Percentiles rank a stretch among this genome's conserved stretches.
These are phyloP conservation scores for Orthonyx spaldingii DNA, from an alignment of 2,113 vertebrate genomes.

Conservation along the genomic window DNA sequence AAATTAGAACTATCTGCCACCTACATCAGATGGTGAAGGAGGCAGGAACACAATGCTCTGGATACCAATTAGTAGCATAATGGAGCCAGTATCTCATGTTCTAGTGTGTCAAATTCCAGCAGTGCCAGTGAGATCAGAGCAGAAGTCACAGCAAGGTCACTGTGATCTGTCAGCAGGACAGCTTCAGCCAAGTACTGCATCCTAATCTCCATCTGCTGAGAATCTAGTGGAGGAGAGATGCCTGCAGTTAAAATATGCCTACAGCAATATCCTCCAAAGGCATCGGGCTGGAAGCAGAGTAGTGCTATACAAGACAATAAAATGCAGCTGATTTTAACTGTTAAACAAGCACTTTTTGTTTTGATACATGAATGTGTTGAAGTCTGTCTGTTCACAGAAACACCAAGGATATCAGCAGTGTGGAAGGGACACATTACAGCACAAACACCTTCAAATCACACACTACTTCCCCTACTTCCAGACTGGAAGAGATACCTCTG, in stretches of 20 bases:
- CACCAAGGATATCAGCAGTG: neutral
- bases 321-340: neutral
- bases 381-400: neutral
- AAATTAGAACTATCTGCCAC: slow-evolving; percentile 38
- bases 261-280: neutral
- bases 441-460: neutral
- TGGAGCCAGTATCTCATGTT: slow-evolving; percentile 45
- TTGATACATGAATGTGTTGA: neutral
- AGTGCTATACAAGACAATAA: neutral
- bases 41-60: slow-evolving; percentile 55
- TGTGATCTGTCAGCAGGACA: neutral
- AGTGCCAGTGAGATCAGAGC: slow-evolving; percentile 52
- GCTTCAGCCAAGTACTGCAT: slow-evolving; percentile 26
- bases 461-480: neutral
- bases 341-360: neutral
- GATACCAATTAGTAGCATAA: slow-evolving; percentile 50
- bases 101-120: slow-evolving; percentile 55
- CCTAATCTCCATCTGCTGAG: slow-evolving; percentile 5
- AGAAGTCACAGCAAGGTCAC: slow-evolving; percentile 57
- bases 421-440: neutral
- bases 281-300: neutral
- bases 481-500: neutral
- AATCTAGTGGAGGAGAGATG: neutral
- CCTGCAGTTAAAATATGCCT: neutral
- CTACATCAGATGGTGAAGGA: slow-evolving; percentile 35